A percentile compares a stretch with the other conserved stretches of the same genome.
Conservation (phyloP, 2,888 invertebrate species). For the Galerucella pusilla region DNA sequence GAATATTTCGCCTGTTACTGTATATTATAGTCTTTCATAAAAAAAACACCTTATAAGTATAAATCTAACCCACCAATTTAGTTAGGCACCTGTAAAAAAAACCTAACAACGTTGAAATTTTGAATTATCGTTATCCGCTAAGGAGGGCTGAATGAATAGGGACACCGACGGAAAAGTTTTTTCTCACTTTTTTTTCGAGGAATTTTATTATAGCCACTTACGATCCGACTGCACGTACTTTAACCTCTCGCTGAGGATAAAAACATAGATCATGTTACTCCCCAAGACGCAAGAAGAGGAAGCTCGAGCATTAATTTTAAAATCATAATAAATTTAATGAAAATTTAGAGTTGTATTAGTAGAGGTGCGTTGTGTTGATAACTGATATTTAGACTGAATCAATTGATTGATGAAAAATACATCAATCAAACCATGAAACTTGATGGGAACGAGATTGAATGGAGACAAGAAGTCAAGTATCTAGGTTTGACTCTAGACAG, state of each 20-base stretch:
- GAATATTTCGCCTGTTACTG: background rate
- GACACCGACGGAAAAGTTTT: slow-evolving; percentile 28
- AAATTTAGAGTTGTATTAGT: background rate
- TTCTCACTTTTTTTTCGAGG: slow-evolving; percentile 12
- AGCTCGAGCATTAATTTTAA: slow-evolving; percentile 10
- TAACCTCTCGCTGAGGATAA: slow-evolving; percentile 11
- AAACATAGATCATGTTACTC: slow-evolving; percentile 16
- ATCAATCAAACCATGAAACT: no score
- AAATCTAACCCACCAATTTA: slow-evolving; percentile 26
- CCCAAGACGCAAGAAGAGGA: background rate
- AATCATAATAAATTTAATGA: slow-evolving; percentile 5
- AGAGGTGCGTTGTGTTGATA: no score
- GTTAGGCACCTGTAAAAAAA: slow-evolving; percentile 22
- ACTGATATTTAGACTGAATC: no score
- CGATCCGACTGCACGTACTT: slow-evolving; percentile 13
- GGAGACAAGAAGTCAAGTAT: no score
- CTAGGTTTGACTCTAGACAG: no score
- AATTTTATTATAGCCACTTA: slow-evolving; percentile 20
- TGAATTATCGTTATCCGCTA: slow-evolving; percentile 30
- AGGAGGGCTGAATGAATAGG: slow-evolving; percentile 22
- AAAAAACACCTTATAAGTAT: slow-evolving; percentile 9
- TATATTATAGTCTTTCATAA: background rate
- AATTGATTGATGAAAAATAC: no score
- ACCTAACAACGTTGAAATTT: slow-evolving; percentile 29
- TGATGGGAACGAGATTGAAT: no score